Base-by-base conservation (phyloP, 2,113 vertebrate genomes). In the Penelope pileata region DNA sequence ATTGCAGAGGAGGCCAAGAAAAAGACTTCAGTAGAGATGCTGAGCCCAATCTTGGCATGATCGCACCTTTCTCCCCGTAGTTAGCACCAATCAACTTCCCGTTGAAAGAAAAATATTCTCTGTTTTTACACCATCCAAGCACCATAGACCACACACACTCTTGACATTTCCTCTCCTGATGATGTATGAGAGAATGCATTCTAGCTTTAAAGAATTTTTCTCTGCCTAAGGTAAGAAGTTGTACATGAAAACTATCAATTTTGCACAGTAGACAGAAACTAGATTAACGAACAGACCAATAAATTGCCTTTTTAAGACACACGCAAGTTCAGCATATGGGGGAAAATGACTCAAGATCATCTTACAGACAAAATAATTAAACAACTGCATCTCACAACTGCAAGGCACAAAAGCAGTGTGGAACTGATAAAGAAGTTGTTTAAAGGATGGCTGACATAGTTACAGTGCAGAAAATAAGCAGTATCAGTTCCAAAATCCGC, bases 251-350 rank as follows among this genome's bases (percentile, higher is more conserved):
- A 34, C 75, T 83, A 78, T 83, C 43, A 88, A 54, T 88, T 95
- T 74, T 74, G 17, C 72, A 77, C 38, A 70, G 50, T 4, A 86
- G 90, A 90, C 72, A 94, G 84, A 87, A 93, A 77, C 42, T 13
- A 93, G 72, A 86, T 81, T 87, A 92, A 91, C 60, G 60, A 96
- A 86, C 59, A 75, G 92, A 93, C 38, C 30, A 86, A 90, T 80
- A 90, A 93, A 83, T 36, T 88, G 56, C 43, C 30, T 80, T 47
- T 48, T 76, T 66, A 69, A n/a, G 67, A 70, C 40, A 88, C 24
- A 38, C 1, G 8, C 3, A 54, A 93, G 29, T n/a, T 59, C 15
- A 91, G 69, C 42, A 63, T 4, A n/a, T 50, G 45, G 58, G 2
- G 3, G 68, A 74, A 96, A 70, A 86, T 17, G 0, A 90, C 81